Percentiles rank a stretch among this genome's conserved stretches.
These are phyloP conservation scores for Chaetorhynchus papuensis DNA, from an alignment of 2,113 vertebrate genomes.

Conservation along the genomic window DNA sequence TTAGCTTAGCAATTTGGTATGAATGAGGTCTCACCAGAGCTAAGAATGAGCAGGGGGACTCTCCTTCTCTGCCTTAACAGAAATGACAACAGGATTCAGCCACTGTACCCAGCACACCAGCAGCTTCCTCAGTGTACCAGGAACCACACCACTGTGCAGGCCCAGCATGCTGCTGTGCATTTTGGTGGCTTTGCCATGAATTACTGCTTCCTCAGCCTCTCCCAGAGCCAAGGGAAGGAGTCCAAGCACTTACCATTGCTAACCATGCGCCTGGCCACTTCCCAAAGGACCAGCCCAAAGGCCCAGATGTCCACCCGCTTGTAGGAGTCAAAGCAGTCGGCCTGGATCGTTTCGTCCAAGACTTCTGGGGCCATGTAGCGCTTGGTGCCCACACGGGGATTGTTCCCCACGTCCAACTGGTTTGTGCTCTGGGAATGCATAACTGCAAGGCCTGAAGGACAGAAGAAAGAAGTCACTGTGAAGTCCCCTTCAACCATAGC, in stretches of 20 bases:
- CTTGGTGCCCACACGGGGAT: constrained; percentile 96
- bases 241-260: constrained; percentile 86
- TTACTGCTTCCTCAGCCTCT: fast-evolving
- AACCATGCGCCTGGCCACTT: constrained; percentile 91
- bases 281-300: constrained; percentile 97
- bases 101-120: background rate
- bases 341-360: constrained; percentile 93
- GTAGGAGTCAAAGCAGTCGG: constrained; percentile 95
- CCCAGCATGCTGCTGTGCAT: fast-evolving
- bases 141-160: fast-evolving
- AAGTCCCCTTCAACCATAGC: fast-evolving
- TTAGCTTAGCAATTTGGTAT: background rate
- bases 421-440: constrained; percentile 99
- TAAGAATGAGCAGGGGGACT: background rate
- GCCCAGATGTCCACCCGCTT: constrained; percentile 98
- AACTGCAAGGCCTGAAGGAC: constrained; percentile 85
- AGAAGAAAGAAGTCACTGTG: fast-evolving
- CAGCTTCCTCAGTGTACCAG: background rate
- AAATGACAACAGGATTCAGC: background rate
- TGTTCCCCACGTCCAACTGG: constrained; percentile 94
- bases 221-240: fast-evolving
- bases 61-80: background rate
- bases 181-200: fast-evolving
- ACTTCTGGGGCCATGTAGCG: constrained; percentile 98
- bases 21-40: background rate